Evolutionary conservation across 2,888 invertebrate species (phyloP).

Genomic region (Troides helena): DNA sequence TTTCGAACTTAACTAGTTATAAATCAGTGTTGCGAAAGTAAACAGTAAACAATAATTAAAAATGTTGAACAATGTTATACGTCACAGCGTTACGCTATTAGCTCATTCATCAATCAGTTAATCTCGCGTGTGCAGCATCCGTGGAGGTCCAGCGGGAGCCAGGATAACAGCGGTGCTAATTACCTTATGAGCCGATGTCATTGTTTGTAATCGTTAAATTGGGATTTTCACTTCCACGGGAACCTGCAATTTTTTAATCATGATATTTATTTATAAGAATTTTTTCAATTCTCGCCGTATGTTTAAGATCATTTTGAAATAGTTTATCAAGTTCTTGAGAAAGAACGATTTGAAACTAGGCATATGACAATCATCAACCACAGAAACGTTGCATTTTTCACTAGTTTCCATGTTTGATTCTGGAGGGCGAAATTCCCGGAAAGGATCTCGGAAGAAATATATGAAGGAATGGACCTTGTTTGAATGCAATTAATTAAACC

Average conservation of each 20-base stretch:
- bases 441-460: too few relatives aligned
- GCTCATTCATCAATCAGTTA: neutral
- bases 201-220: neutral
- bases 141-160: neutral
- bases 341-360: too few relatives aligned
- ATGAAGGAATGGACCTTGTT: too few relatives aligned
- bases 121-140: neutral
- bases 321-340: too few relatives aligned
- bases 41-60: neutral
- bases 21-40: neutral
- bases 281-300: too few relatives aligned
- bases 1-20: neutral
- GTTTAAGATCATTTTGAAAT: too few relatives aligned
- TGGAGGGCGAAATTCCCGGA: too few relatives aligned
- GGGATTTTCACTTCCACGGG: neutral
- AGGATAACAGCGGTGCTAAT: neutral
- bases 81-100: neutral
- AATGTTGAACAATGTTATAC: neutral
- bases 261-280: too few relatives aligned
- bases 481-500: too few relatives aligned
- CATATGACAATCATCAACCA: too few relatives aligned
- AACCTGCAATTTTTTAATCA: neutral
- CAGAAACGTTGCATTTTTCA: too few relatives aligned
- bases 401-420: too few relatives aligned
- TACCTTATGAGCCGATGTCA: neutral